phyloP scores from a whole-genome alignment of 2,797 vertebrate species.

The Ctenosaura bakeri region DNA sequence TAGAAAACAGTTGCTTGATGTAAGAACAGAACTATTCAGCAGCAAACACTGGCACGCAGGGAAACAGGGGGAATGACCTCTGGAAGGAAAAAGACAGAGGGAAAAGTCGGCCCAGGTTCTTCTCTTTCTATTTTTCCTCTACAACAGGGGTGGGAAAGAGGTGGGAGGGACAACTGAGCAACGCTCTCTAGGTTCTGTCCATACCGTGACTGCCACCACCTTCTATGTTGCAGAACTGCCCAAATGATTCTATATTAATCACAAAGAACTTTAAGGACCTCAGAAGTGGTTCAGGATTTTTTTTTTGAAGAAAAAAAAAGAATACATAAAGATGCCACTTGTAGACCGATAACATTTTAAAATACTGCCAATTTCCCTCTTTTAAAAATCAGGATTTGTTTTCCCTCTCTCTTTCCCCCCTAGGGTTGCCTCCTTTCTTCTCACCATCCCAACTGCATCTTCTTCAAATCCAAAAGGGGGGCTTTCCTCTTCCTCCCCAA shows the following conservation, averaged over 20 bases:
- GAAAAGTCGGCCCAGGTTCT: neutral
- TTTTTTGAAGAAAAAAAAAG: slow-evolving; percentile 52
- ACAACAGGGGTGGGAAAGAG: neutral
- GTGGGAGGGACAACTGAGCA: neutral
- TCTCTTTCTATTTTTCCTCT: neutral
- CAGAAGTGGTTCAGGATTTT: slow-evolving; percentile 28
- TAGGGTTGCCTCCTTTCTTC: neutral
- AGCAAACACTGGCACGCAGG: neutral
- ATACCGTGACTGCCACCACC: neutral
- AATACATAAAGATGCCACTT: neutral
- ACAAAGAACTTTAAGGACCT: slow-evolving; percentile 6
- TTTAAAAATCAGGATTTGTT: neutral
- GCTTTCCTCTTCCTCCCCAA: neutral
- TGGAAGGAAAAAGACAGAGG: neutral
- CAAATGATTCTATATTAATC: neutral
- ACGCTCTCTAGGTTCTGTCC: too few relatives aligned
- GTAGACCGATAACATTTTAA: slow-evolving; percentile 50
- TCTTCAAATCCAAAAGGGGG: slow-evolving; percentile 40
- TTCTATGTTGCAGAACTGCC: neutral
- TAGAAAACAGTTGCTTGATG: slow-evolving; percentile 49
- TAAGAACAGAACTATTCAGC: neutral
- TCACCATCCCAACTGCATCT: slow-evolving; percentile 21
- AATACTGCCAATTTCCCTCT: slow-evolving; percentile 36
- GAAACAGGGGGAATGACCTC: neutral
- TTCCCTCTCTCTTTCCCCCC: neutral